Percentiles rank a stretch among this genome's conserved stretches.
Evolutionary conservation across 2,113 vertebrate species (phyloP).

Genomic region (Oncorhynchus clarkii): DNA sequence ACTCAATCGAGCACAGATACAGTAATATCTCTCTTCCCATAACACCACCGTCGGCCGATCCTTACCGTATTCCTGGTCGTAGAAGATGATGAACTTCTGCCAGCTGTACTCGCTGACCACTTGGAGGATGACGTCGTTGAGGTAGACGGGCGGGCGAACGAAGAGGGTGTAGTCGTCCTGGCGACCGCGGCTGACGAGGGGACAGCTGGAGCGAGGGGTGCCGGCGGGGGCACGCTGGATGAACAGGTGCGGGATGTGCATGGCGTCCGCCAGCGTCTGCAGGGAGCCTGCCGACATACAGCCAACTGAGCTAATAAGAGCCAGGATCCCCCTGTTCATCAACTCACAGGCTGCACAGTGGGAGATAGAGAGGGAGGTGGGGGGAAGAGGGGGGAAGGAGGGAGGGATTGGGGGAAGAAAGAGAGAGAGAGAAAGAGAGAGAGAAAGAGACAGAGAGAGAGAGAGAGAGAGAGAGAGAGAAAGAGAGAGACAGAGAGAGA

Average conservation of each 20-base stretch:
- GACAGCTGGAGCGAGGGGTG: slow-evolving; percentile 87
- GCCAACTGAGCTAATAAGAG: slow-evolving; percentile 95
- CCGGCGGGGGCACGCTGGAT: slow-evolving; percentile 88
- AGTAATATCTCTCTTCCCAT: not conserved
- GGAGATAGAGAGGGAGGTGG: slow-evolving; percentile 36
- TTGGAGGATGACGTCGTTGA: slow-evolving; percentile 93
- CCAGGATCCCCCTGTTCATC: slow-evolving; percentile 98
- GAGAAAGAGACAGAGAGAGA: not conserved
- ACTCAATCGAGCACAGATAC: no score
- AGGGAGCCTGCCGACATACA: slow-evolving; percentile 95
- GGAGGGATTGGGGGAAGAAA: not conserved
- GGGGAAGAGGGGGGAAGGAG: not conserved
- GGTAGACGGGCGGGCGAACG: slow-evolving; percentile 92
- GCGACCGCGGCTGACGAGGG: slow-evolving; percentile 80
- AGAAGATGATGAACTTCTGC: slow-evolving; percentile 99
- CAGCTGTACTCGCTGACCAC: slow-evolving; percentile 96
- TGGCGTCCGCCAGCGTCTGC: slow-evolving; percentile 91
- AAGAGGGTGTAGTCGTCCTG: slow-evolving; percentile 94
- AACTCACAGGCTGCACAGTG: slow-evolving; percentile 90
- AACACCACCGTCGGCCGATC: not conserved
- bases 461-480: not conserved
- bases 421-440: not conserved
- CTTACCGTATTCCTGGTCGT: slow-evolving; percentile 93
- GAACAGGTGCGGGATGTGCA: slow-evolving; percentile 98
- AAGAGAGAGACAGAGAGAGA: not conserved